These are phyloP conservation scores for Lepetodrilus schrolli DNA, from an alignment of 2,888 invertebrate species.

Conservation along the genomic window DNA sequence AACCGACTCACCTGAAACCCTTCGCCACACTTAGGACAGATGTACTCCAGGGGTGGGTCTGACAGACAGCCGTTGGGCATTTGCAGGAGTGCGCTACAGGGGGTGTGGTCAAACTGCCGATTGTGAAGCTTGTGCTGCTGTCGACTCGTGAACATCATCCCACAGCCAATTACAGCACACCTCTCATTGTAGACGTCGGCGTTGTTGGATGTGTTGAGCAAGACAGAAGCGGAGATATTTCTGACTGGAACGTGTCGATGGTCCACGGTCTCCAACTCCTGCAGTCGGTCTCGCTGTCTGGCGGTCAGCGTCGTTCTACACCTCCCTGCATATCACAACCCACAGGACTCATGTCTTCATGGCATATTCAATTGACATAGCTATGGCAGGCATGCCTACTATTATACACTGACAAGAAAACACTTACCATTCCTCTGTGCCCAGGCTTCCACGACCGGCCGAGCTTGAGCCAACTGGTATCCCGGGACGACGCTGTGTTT, in stretches of 20 bases:
- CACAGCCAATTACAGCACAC: slow-evolving; percentile 52
- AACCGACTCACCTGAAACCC: slow-evolving; percentile 49
- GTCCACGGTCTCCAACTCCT: not conserved
- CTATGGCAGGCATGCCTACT: too few species aligned
- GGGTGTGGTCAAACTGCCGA: slow-evolving; percentile 47
- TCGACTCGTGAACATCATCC: slow-evolving; percentile 42
- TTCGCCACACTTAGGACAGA: slow-evolving; percentile 53
- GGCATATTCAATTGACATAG: not conserved
- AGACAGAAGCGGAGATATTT: not conserved
- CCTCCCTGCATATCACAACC: not conserved
- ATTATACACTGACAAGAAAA: too few species aligned
- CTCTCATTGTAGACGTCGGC: slow-evolving; percentile 6
- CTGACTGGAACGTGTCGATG: not conserved
- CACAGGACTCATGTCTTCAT: too few species aligned
- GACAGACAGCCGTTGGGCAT: slow-evolving; percentile 42
- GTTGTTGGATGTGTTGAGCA: not conserved
- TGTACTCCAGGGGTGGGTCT: slow-evolving; percentile 37
- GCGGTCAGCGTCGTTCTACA: not conserved
- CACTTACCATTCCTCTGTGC: slow-evolving; percentile 49
- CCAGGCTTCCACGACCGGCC: slow-evolving; percentile 42
- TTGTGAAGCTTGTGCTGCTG: slow-evolving; percentile 43
- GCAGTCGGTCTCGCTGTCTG: not conserved
- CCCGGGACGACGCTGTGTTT: slow-evolving; percentile 36
- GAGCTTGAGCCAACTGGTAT: slow-evolving; percentile 37
- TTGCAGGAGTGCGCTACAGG: slow-evolving; percentile 51